phyloP scores from a whole-genome alignment of 1,140 invertebrate species.

The Pinna nobilis region DNA sequence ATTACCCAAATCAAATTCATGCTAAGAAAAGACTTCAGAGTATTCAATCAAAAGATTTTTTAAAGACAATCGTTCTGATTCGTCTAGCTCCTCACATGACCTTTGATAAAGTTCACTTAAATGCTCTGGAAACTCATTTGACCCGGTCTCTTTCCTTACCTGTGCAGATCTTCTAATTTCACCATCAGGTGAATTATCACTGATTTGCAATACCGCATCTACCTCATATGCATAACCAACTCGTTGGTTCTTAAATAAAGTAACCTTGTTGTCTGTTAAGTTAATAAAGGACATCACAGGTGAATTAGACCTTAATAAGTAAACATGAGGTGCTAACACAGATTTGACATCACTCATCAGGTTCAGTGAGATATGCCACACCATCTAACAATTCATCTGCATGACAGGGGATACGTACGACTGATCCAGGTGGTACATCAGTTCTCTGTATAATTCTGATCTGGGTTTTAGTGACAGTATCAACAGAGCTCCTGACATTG shows the following conservation, averaged over 20 bases:
- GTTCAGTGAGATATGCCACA: neutral
- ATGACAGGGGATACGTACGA: neutral
- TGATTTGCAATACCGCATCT: neutral
- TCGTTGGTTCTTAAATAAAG: neutral
- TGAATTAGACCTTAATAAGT: neutral
- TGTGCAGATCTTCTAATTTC: neutral
- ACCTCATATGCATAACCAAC: neutral
- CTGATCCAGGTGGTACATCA: neutral
- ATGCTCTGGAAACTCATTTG: neutral
- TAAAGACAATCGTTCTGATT: neutral
- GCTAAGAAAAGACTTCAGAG: conserved; percentile 16
- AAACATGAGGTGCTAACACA: neutral
- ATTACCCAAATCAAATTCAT: conserved; percentile 28
- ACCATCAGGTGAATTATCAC: neutral
- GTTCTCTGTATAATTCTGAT: neutral
- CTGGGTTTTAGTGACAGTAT: too few relatives aligned
- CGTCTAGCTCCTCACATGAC: neutral
- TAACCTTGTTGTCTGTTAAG: neutral
- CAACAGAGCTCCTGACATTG: neutral
- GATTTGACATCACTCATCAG: neutral
- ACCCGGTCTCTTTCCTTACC: neutral
- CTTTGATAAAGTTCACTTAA: neutral
- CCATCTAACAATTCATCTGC: neutral
- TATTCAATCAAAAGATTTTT: neutral
- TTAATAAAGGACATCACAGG: conserved; percentile 5